A percentile compares a stretch with the other conserved stretches of the same genome.
Evolutionary conservation across 2,113 vertebrate species (phyloP).

Genomic region (Pteropus alecto): DNA sequence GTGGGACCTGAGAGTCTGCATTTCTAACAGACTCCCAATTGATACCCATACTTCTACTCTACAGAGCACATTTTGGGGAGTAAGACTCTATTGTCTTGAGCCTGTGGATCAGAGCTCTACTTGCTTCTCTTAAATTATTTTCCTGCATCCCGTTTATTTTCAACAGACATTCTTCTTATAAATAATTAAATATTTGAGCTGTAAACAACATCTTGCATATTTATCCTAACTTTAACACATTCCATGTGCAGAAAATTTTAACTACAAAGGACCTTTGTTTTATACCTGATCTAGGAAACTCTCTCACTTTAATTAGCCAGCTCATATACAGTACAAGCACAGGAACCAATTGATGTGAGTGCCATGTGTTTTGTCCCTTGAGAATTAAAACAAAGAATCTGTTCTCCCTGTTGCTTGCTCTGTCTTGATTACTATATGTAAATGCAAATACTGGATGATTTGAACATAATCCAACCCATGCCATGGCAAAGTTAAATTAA

Average conservation of each 20-base stretch:
- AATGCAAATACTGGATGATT: constrained; percentile 27
- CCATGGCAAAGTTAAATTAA: constrained; percentile 40
- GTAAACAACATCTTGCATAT: background rate
- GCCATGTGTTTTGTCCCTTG: constrained; percentile 11
- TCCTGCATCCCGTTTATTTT: constrained; percentile 1
- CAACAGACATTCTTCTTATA: constrained; percentile 4
- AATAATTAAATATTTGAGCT: constrained; percentile 39
- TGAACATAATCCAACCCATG: constrained; percentile 14
- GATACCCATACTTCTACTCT: background rate
- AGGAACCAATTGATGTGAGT: background rate
- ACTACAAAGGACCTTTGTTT: constrained; percentile 23
- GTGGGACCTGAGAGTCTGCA: background rate
- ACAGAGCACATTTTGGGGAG: background rate
- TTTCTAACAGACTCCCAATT: background rate
- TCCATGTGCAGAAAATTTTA: constrained; percentile 9
- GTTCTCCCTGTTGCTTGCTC: background rate
- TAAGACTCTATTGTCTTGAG: too few relatives aligned
- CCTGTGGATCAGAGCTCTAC: background rate
- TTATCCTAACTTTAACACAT: constrained; percentile 13
- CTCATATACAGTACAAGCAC: background rate
- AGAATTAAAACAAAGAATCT: constrained; percentile 11
- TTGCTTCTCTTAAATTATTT: background rate
- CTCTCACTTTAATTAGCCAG: constrained; percentile 39
- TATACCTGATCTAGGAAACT: constrained; percentile 20
- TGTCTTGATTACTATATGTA: constrained; percentile 52